Evolutionary conservation across 2,797 vertebrate genomes (phyloP).

Genomic region (Tragelaphus eurycerus): DNA sequence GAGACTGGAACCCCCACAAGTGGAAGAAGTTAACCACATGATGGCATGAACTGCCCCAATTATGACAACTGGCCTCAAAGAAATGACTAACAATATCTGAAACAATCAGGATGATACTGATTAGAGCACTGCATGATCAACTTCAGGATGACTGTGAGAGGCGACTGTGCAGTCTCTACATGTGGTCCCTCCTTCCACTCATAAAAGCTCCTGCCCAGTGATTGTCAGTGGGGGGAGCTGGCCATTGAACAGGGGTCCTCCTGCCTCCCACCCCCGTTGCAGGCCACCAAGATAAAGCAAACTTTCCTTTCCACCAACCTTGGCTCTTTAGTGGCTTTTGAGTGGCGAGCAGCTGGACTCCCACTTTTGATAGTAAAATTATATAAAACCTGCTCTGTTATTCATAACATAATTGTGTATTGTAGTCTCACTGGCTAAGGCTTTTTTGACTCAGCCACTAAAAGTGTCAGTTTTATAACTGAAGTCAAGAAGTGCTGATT

Average conservation of each 20-base stretch:
- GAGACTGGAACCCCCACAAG: background rate
- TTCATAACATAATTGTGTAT: background rate
- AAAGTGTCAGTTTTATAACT: background rate
- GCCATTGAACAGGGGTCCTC: background rate
- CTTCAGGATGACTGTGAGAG: background rate
- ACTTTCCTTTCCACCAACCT: background rate
- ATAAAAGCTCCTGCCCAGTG: background rate
- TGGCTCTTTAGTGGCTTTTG: background rate
- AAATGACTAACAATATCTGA: background rate
- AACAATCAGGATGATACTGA: background rate
- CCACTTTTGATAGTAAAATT: background rate
- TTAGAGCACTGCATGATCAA: background rate
- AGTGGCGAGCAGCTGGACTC: accelerated
- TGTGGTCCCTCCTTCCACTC: background rate
- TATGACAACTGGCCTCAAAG: background rate
- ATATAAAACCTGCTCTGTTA: background rate
- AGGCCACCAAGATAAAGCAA: background rate
- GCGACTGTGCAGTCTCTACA: background rate
- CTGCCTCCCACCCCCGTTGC: accelerated
- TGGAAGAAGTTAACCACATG: background rate
- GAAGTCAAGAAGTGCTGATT: background rate
- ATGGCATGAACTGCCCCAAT: background rate
- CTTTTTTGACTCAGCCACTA: background rate
- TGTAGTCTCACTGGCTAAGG: background rate
- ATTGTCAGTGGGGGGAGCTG: background rate